These are phyloP conservation scores for Lycocorax pyrrhopterus DNA, from an alignment of 2,113 vertebrate species.

Conservation along the genomic window DNA sequence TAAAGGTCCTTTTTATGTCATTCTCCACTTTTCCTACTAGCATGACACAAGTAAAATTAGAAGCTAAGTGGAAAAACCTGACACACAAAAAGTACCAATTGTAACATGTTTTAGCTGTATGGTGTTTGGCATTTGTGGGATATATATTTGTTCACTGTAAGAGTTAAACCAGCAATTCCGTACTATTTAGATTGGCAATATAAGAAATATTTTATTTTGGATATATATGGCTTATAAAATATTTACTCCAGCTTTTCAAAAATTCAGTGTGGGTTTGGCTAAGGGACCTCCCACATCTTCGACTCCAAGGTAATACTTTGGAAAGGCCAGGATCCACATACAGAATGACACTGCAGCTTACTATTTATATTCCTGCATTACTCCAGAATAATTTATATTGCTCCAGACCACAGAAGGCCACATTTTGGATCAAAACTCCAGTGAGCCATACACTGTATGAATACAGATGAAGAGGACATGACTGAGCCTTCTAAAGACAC, in stretches of 20 bases:
- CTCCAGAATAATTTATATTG: neutral
- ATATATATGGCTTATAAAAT: conserved; percentile 48
- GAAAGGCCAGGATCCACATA: neutral
- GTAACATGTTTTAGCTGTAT: neutral
- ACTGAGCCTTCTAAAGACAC: neutral
- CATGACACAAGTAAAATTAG: conserved; percentile 15
- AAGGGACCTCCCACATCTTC: neutral
- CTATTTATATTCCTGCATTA: conserved; percentile 22
- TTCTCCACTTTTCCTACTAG: neutral
- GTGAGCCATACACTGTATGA: neutral
- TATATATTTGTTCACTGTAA: neutral
- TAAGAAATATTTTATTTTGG: conserved; percentile 34
- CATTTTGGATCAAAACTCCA: neutral
- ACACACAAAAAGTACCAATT: neutral
- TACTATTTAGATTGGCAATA: conserved; percentile 47
- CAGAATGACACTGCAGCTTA: neutral
- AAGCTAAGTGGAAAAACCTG: neutral
- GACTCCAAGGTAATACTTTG: neutral
- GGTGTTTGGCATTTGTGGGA: conserved; percentile 7
- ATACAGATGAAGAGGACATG: neutral
- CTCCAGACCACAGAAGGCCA: neutral
- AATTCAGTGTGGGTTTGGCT: conserved; percentile 31
- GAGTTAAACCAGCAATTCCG: conserved; percentile 40
- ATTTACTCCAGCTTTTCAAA: conserved; percentile 43
- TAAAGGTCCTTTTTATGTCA: neutral